phyloP scores from a whole-genome alignment of 2,888 invertebrate genomes.

The Acanthosepion esculentum region DNA sequence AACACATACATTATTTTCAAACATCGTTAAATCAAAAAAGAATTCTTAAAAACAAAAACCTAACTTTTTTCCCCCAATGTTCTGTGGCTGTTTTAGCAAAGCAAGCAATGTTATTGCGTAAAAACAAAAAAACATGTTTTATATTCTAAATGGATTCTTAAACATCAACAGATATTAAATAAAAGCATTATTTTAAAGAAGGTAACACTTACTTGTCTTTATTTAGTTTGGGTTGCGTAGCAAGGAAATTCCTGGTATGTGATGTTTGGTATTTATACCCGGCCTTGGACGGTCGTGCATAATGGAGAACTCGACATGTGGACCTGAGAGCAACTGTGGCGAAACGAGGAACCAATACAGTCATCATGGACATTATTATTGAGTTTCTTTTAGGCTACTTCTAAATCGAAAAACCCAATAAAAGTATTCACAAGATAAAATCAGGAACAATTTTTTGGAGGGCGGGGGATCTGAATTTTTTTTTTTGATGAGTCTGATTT shows the following conservation, averaged over 20 bases:
- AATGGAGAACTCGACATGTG: conserved; percentile 39
- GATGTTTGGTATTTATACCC: neutral
- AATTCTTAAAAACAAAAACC: no score
- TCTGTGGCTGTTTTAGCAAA: neutral
- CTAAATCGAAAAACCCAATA: no score
- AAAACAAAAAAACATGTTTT: no score
- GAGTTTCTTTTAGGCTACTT: no score
- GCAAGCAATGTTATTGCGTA: neutral
- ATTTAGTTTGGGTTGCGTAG: conserved; percentile 58
- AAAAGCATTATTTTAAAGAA: neutral
- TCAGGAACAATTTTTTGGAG: no score
- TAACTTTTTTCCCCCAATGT: no score
- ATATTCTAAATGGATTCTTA: no score
- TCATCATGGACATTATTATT: neutral
- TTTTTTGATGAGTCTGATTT: no score
- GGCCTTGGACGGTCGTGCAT: neutral
- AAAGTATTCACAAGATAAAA: no score
- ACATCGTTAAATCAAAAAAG: no score
- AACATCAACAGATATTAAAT: neutral
- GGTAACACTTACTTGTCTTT: conserved; percentile 62
- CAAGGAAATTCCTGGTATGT: conserved; percentile 52
- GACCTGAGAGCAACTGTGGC: neutral
- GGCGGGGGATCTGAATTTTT: no score
- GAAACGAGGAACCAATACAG: conserved; percentile 9
- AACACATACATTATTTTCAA: no score